Evolutionary conservation across 1,140 invertebrate genomes (phyloP), one percentile per base, ranked within the genome.

Genomic region (Telenomus remus): DNA sequence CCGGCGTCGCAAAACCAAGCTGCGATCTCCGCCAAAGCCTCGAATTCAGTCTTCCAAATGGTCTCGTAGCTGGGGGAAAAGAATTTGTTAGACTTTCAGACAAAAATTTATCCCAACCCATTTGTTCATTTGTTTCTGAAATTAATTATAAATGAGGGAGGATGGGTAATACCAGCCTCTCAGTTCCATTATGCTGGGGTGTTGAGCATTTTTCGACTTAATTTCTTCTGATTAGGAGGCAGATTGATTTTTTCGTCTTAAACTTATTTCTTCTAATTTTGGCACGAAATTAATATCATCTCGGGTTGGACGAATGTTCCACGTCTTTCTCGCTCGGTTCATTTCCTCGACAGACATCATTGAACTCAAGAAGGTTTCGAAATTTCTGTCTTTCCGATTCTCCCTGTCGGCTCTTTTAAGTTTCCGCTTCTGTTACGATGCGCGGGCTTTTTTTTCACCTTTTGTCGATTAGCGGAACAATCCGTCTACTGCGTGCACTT

Each of bases 1-100:
- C 80, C 80, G 73, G 70, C 78, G 82, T 81, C 80, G 79, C 9
- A n/a, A 82, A 83, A 78, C 81, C 76, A 72, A 80, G 76, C 76
- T 59, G 77, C 79, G 81, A 82, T 79, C 79, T 73, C 66, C 60
- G 64, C 75, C 73, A 82, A 81, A 81, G 64, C 51, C 64, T 16
- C 39, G 63, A 44, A 55, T 61, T 51, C 15, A 44, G 43, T 53
- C 16, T 44, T 46, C 49, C 56, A 54, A 53, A 59, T 51, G 42
- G 46, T 27, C 37, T 39, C 50, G 44, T 16, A 33, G 9, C 34
- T 5, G 44, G 56, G 15, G 35, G 16, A 68, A 75, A 75, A 63
- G 51, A 69, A 75, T 66, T 75, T 68, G 63, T 71, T 71, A n/a
- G n/a, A 15, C 68, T 51, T 19, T 1, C 39, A 33, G 59, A 46